Evolutionary conservation across 1,140 invertebrate genomes (phyloP).

Genomic region (Triops longicaudatus): DNA sequence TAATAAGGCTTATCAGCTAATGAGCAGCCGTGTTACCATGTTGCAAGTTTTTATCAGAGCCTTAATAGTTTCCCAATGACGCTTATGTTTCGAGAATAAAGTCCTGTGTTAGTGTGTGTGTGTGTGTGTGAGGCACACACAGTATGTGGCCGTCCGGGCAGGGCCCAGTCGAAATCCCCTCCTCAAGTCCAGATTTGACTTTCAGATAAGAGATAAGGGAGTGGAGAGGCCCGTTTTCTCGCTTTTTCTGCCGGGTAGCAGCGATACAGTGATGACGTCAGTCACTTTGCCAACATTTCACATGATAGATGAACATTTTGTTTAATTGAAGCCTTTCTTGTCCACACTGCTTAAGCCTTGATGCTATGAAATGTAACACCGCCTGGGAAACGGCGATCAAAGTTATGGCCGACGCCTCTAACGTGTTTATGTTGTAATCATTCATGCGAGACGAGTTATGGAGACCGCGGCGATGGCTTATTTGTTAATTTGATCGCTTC

Average conservation of each 20-base stretch:
- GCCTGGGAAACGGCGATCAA: background rate
- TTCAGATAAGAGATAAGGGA: conserved; percentile 12
- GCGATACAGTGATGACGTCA: background rate
- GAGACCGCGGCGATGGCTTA: background rate
- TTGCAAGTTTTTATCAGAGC: background rate
- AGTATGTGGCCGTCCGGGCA: background rate
- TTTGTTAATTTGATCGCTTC: conserved; percentile 17
- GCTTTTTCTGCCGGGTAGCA: background rate
- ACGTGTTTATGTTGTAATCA: background rate
- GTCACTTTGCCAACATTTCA: background rate
- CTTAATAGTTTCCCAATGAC: background rate
- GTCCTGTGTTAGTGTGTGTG: background rate
- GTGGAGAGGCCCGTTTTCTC: background rate
- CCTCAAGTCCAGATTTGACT: background rate
- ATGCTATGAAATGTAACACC: background rate
- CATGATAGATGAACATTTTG: background rate
- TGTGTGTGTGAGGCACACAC: background rate
- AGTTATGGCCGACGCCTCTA: background rate
- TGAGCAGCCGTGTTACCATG: background rate
- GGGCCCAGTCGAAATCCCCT: background rate
- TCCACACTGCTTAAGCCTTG: no score
- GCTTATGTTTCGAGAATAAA: background rate
- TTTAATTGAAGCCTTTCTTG: background rate
- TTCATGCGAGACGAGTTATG: background rate
- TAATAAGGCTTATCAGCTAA: background rate